Evolutionary conservation across 1,140 invertebrate species (phyloP).

Genomic region (Atta cephalotes): DNA sequence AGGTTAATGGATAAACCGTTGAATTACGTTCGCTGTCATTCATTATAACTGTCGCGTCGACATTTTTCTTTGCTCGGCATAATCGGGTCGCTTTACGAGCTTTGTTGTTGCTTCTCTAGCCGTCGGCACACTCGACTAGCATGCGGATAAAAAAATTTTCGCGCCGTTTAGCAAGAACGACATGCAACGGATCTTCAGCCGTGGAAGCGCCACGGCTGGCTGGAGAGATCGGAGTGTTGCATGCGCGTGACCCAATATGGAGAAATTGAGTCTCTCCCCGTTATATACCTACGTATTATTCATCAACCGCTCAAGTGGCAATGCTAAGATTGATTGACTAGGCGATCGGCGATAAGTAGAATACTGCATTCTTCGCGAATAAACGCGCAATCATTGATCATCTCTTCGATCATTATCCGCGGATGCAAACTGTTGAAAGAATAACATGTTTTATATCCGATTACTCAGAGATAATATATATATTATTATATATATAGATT

Average conservation of each 20-base stretch:
- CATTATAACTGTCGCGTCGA: constrained; percentile 26
- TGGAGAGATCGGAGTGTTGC: constrained; percentile 43
- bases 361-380: constrained; percentile 40
- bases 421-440: constrained; percentile 10
- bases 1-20: constrained; percentile 37
- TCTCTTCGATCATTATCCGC: neutral
- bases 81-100: constrained; percentile 34
- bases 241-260: constrained; percentile 25
- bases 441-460: neutral
- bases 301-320: constrained; percentile 45
- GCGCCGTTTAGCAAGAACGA: constrained; percentile 9
- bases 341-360: constrained; percentile 43
- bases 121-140: neutral
- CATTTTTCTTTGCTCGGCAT: constrained; percentile 32
- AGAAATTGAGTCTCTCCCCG: constrained; percentile 49
- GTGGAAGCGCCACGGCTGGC: neutral
- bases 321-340: constrained; percentile 57
- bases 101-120: constrained; percentile 37
- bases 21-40: constrained; percentile 40
- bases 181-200: constrained; percentile 8
- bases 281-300: constrained; percentile 55
- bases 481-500: too few species aligned
- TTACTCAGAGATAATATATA: neutral
- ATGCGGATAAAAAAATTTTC: constrained; percentile 41
- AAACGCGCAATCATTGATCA: constrained; percentile 13